A percentile compares a stretch with the other conserved stretches of the same genome.
phyloP scores from a whole-genome alignment of 2,888 invertebrate species.

The Timema podura region DNA sequence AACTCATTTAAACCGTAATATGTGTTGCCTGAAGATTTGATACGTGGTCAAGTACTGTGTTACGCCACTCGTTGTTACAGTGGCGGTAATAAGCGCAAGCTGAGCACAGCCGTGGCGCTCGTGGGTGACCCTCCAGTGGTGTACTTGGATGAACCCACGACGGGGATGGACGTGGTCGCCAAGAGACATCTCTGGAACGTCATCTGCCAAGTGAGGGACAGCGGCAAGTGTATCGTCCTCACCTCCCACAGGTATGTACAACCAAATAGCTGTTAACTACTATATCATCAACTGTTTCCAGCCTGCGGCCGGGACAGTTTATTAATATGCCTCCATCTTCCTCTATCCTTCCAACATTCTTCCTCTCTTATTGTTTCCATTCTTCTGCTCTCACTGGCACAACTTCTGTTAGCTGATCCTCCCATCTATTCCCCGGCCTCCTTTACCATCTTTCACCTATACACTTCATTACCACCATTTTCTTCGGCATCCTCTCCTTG shows the following conservation, averaged over 20 bases:
- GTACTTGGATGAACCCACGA: constrained; percentile 58
- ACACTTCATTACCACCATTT: too few relatives aligned
- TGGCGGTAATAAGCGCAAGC: constrained; percentile 70
- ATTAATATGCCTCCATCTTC: too few relatives aligned
- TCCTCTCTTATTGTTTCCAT: too few relatives aligned
- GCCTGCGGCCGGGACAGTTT: too few relatives aligned
- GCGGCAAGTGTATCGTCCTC: constrained; percentile 70
- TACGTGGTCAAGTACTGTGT: too few relatives aligned
- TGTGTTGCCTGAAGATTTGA: too few relatives aligned
- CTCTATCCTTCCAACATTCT: neutral
- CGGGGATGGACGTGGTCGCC: constrained; percentile 76
- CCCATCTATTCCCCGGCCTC: too few relatives aligned
- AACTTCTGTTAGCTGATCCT: too few relatives aligned
- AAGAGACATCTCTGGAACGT: constrained; percentile 77
- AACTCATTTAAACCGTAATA: too few relatives aligned
- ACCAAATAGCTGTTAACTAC: constrained; percentile 33
- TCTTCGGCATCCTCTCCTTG: too few relatives aligned
- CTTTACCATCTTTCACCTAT: too few relatives aligned
- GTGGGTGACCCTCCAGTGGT: constrained; percentile 65
- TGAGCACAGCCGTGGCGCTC: constrained; percentile 67
- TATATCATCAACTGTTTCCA: neutral
- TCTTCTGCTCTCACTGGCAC: too few relatives aligned
- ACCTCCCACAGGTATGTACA: constrained; percentile 62
- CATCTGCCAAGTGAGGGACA: constrained; percentile 61
- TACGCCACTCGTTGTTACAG: constrained; percentile 42